Evolutionary conservation across 2,888 invertebrate species (phyloP).

Genomic region (Rhagium mordax): DNA sequence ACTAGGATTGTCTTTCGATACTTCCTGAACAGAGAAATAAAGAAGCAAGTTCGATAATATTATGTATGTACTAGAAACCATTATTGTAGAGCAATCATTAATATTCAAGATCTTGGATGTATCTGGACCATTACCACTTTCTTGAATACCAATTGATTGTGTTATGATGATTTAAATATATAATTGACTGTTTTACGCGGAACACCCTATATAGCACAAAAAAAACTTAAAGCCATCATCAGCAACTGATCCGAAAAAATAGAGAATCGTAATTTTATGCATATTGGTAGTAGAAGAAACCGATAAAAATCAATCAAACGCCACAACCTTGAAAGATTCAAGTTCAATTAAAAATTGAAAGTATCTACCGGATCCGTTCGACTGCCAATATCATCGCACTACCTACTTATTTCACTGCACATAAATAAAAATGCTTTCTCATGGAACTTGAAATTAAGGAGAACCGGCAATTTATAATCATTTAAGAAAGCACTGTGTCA

Average conservation of each 20-base stretch:
- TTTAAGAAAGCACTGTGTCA: constrained; percentile 45
- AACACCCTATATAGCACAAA: background rate
- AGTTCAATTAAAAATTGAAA: constrained; percentile 52
- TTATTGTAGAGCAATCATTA: background rate
- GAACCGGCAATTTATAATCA: constrained; percentile 37
- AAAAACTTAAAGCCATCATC: background rate
- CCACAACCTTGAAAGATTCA: constrained; percentile 46
- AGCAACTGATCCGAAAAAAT: background rate
- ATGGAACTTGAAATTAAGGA: constrained; percentile 8
- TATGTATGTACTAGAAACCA: no score
- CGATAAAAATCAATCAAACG: constrained; percentile 36
- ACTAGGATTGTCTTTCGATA: no score
- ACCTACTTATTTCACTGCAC: constrained; percentile 25
- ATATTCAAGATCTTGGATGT: no score
- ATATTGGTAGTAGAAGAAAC: background rate
- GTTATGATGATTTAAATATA: no score
- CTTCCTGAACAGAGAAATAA: no score
- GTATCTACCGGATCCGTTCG: constrained; percentile 39
- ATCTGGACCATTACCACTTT: no score
- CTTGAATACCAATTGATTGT: no score
- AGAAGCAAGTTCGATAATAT: no score
- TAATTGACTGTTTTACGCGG: no score
- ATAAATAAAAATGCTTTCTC: constrained; percentile 30
- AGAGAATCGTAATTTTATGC: background rate
- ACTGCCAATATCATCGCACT: constrained; percentile 9